These are phyloP conservation scores for Chrysocyon brachyurus DNA, from an alignment of 2,797 vertebrate species.

Conservation along the genomic window DNA sequence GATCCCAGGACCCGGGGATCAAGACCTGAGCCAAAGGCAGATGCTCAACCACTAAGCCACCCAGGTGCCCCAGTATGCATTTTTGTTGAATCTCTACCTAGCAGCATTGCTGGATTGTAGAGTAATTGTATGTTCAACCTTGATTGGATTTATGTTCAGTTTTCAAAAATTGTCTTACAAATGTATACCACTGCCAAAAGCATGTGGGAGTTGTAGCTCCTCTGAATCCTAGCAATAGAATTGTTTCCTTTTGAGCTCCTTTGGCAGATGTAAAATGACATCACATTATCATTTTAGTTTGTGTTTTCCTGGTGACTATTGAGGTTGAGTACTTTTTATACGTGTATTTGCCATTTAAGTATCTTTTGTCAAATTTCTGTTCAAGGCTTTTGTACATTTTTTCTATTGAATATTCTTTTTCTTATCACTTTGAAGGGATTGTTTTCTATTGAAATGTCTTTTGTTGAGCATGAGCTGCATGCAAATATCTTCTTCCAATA, in stretches of 20 bases:
- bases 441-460: neutral
- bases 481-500: neutral
- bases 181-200: neutral
- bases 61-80: neutral
- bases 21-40: too few species aligned
- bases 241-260: neutral
- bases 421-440: neutral
- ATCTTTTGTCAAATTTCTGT: neutral
- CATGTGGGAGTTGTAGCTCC: neutral
- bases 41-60: too few species aligned
- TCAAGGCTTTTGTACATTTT: neutral
- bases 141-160: neutral
- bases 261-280: neutral
- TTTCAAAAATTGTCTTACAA: conserved; percentile 10
- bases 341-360: neutral
- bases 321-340: neutral
- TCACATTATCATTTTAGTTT: neutral
- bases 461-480: neutral
- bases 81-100: neutral
- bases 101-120: neutral
- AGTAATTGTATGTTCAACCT: neutral
- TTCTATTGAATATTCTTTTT: neutral
- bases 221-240: neutral
- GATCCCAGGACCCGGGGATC: too few species aligned
- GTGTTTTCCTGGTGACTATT: neutral